A percentile compares a stretch with the other conserved stretches of the same genome.
Evolutionary conservation across 2,113 vertebrate species (phyloP).

Genomic region (Cyanoramphus novaezelandiae): DNA sequence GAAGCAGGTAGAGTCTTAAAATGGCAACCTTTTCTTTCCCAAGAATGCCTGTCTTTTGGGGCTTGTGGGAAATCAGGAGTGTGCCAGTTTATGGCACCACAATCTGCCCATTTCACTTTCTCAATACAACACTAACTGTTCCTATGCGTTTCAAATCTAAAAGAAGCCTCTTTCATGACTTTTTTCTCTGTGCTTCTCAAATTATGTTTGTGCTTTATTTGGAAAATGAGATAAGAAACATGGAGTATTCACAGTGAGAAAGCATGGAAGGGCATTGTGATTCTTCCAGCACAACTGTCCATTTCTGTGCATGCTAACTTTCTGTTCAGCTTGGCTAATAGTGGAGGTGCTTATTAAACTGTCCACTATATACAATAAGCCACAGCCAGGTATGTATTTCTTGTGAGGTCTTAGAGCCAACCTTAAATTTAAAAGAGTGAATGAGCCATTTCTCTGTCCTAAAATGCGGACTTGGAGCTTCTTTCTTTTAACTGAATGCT

Average conservation of each 20-base stretch:
- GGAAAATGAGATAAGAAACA: background rate
- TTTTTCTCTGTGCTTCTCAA: background rate
- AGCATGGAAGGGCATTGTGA: fast-evolving
- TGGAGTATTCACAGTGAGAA: background rate
- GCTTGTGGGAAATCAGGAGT: background rate
- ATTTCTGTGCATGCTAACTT: background rate
- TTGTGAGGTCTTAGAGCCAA: background rate
- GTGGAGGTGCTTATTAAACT: background rate
- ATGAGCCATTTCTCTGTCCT: background rate
- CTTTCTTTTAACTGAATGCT: background rate
- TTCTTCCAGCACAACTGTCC: background rate
- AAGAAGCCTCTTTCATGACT: background rate
- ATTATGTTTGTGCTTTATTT: background rate
- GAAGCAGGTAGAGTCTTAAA: background rate
- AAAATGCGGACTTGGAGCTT: background rate
- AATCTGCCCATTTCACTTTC: background rate
- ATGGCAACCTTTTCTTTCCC: background rate
- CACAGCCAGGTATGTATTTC: background rate
- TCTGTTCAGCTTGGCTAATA: background rate
- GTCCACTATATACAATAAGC: background rate
- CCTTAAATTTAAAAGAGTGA: background rate
- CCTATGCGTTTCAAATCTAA: background rate
- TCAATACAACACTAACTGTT: background rate
- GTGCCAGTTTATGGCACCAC: background rate
- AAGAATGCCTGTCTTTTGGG: background rate